Evolutionary conservation across 1,140 invertebrate genomes (phyloP).

Genomic region (Argopecten irradians): DNA sequence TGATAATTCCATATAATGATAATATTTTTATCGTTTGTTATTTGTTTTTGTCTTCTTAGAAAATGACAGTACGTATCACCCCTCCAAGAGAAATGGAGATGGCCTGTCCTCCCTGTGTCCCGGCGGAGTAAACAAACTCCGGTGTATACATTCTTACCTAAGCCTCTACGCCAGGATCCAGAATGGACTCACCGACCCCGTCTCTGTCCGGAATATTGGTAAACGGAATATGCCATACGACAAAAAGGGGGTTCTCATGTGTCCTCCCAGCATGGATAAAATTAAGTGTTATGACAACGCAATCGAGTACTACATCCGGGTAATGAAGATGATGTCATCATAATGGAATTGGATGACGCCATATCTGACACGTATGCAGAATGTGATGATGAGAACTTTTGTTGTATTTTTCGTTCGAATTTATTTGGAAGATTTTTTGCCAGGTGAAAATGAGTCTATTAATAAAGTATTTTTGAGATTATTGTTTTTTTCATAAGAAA

Average conservation of each 20-base stretch:
- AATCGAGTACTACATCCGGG: conserved; percentile 27
- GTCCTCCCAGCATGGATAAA: conserved; percentile 25
- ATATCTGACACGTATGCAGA: neutral
- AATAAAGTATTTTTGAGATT: conserved; percentile 19
- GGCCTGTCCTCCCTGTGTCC: neutral
- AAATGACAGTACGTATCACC: neutral
- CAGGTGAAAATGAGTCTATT: neutral
- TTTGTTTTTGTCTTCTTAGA: neutral
- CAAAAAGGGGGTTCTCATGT: conserved; percentile 26
- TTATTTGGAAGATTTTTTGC: neutral
- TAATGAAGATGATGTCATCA: conserved; percentile 27
- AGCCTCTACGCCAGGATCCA: conserved; percentile 23
- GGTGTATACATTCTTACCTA: conserved; percentile 25
- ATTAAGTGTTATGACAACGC: conserved; percentile 33
- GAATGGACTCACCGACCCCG: conserved; percentile 11
- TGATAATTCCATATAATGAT: too few relatives aligned
- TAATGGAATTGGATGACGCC: neutral
- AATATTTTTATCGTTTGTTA: too few relatives aligned
- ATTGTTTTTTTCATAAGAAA: neutral
- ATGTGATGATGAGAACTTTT: neutral
- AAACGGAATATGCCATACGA: conserved; percentile 12
- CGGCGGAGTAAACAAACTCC: neutral
- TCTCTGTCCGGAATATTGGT: neutral
- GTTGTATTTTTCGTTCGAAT: neutral
- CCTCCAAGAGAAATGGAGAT: neutral